A percentile compares a stretch with the other conserved stretches of the same genome.
These are phyloP conservation scores for Bradypodion ventrale DNA, from an alignment of 2,797 vertebrate genomes.

Conservation along the genomic window DNA sequence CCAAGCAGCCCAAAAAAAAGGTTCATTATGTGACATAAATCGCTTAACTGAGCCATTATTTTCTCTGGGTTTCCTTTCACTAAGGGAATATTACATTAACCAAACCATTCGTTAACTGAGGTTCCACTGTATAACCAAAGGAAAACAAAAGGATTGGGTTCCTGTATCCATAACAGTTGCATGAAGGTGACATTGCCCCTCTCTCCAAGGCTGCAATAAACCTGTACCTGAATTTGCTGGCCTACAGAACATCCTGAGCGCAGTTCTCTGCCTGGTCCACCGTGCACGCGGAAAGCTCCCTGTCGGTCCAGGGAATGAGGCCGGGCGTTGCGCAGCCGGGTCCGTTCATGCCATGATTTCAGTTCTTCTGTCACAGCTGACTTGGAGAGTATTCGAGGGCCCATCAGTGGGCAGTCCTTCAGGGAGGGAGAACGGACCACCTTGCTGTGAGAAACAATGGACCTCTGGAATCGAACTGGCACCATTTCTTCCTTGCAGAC, in stretches of 20 bases:
- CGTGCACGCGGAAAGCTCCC: constrained; percentile 79
- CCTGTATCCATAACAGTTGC: too few relatives aligned
- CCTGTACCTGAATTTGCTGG: constrained; percentile 56
- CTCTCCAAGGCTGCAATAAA: not conserved
- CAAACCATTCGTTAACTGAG: too few relatives aligned
- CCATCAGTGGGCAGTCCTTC: constrained; percentile 75
- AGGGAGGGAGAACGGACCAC: constrained; percentile 78
- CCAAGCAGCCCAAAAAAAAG: too few relatives aligned
- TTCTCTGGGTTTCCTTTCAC: too few relatives aligned
- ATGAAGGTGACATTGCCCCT: not conserved
- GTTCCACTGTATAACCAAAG: too few relatives aligned
- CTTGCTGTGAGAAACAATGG: constrained; percentile 72
- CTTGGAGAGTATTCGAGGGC: constrained; percentile 68
- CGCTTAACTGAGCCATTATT: too few relatives aligned
- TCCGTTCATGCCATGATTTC: constrained; percentile 87
- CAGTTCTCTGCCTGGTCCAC: constrained; percentile 65
- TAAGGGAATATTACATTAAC: too few relatives aligned
- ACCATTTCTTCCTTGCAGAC: constrained; percentile 69
- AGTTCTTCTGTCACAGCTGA: constrained; percentile 85
- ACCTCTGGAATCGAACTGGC: constrained; percentile 65
- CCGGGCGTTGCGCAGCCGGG: constrained; percentile 75
- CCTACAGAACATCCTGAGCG: constrained; percentile 34
- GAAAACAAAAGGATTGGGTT: too few relatives aligned
- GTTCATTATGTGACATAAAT: too few relatives aligned
- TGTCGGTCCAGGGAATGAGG: constrained; percentile 86